Evolutionary conservation across 1,140 invertebrate genomes (phyloP).

Genomic region (Linepithema humile): DNA sequence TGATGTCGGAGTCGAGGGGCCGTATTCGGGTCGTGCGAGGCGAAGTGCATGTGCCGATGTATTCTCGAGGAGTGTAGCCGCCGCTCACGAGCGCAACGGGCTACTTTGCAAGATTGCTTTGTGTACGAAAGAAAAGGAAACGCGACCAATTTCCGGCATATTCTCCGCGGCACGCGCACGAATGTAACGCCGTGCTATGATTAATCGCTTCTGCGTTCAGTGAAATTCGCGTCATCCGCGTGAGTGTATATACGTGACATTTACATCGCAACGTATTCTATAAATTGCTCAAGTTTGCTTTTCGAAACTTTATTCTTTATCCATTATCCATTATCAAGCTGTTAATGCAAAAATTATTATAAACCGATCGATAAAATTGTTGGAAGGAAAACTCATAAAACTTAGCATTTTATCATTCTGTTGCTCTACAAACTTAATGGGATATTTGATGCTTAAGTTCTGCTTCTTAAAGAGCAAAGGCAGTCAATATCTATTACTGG

Average conservation of each 20-base stretch:
- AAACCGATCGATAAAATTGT: background rate
- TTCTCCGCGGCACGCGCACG: slow-evolving; percentile 2
- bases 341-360: slow-evolving; percentile 10
- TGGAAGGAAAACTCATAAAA: background rate
- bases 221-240: slow-evolving; percentile 29
- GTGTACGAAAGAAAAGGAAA: slow-evolving; percentile 19
- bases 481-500: background rate
- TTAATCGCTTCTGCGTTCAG: slow-evolving; percentile 22
- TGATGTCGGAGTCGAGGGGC: slow-evolving; percentile 48
- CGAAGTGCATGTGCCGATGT: slow-evolving; percentile 16
- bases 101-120: slow-evolving; percentile 35
- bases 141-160: slow-evolving; percentile 33
- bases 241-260: background rate
- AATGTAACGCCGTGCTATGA: slow-evolving; percentile 18
- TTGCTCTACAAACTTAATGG: background rate
- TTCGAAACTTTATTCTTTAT: background rate
- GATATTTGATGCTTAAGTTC: background rate
- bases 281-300: slow-evolving; percentile 26
- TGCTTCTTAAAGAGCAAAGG: background rate
- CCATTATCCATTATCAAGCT: background rate
- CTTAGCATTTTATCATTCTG: background rate
- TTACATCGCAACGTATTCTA: slow-evolving; percentile 11
- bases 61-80: slow-evolving; percentile 8
- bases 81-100: background rate
- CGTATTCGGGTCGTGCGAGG: slow-evolving; percentile 32